Conservation (phyloP, 2,113 vertebrate genomes). For the Podarcis raffonei region DNA sequence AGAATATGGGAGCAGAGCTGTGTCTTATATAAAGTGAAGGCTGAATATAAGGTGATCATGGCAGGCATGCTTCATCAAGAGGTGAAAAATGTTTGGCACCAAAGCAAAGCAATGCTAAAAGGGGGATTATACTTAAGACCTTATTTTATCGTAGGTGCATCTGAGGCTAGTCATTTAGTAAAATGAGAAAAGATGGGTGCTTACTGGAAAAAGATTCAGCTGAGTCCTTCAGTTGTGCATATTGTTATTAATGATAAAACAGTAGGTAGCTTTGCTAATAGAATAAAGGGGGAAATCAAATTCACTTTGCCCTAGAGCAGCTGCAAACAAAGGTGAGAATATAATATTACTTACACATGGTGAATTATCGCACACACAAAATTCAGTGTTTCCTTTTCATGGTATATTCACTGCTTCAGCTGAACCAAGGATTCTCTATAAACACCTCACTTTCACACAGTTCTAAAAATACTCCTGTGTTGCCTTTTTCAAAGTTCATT, state of each 20-base stretch:
- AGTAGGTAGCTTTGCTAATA: conserved; percentile 17
- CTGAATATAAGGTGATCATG: conserved; percentile 24
- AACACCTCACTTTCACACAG: not conserved
- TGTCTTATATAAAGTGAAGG: conserved; percentile 13
- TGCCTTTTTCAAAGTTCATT: not conserved
- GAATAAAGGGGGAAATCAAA: not conserved
- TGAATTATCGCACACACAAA: not conserved
- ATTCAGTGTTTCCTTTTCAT: not conserved
- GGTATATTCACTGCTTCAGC: not conserved
- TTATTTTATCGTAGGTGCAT: conserved; percentile 45
- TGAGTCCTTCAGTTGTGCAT: not conserved
- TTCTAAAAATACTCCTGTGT: not conserved
- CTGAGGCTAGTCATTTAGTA: conserved; percentile 20
- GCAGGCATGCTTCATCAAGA: not conserved
- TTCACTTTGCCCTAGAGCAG: not conserved
- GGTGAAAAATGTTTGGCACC: conserved; percentile 1
- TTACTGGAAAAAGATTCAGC: not conserved
- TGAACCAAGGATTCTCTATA: not conserved
- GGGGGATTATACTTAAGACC: conserved; percentile 39
- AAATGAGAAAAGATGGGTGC: conserved; percentile 1
- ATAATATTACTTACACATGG: not conserved
- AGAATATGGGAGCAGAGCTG: conserved; percentile 34
- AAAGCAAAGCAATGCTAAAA: conserved; percentile 41
- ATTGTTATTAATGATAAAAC: conserved; percentile 34
- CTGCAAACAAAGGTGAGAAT: not conserved